Percentiles rank a stretch among this genome's conserved stretches.
Conservation (phyloP, 2,797 vertebrate species). For the Peromyscus melanophrys region DNA sequence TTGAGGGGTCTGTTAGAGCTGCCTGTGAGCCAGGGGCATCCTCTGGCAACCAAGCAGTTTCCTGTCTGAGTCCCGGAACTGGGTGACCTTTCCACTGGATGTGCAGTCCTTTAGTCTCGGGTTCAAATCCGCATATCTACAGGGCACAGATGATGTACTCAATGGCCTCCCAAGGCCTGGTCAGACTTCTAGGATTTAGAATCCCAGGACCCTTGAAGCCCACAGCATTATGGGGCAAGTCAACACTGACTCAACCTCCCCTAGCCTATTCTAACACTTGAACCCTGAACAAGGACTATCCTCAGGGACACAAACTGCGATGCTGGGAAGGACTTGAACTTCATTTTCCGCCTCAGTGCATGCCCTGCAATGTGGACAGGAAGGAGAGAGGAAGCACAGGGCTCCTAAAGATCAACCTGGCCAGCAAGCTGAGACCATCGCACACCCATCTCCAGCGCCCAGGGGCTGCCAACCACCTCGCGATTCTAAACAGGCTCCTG, state of each 20-base stretch:
- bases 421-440: neutral
- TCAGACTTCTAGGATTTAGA: neutral
- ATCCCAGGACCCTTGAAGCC: neutral
- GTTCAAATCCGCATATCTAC: neutral
- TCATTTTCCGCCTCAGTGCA: accelerated
- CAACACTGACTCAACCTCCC: accelerated
- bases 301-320: too few species aligned
- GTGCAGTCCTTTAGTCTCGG: neutral
- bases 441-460: neutral
- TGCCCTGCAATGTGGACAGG: accelerated
- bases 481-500: neutral
- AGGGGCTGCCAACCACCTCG: accelerated
- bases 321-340: too few species aligned
- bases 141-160: neutral
- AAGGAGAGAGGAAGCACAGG: neutral
- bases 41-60: neutral
- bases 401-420: neutral
- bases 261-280: neutral
- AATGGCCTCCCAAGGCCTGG: neutral
- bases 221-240: too few species aligned
- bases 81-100: neutral
- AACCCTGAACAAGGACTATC: neutral
- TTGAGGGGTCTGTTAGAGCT: neutral
- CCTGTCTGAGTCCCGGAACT: neutral
- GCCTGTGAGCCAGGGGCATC: neutral